Conservation (phyloP, 2,888 invertebrate genomes). For the Allophyes oxyacanthae region DNA sequence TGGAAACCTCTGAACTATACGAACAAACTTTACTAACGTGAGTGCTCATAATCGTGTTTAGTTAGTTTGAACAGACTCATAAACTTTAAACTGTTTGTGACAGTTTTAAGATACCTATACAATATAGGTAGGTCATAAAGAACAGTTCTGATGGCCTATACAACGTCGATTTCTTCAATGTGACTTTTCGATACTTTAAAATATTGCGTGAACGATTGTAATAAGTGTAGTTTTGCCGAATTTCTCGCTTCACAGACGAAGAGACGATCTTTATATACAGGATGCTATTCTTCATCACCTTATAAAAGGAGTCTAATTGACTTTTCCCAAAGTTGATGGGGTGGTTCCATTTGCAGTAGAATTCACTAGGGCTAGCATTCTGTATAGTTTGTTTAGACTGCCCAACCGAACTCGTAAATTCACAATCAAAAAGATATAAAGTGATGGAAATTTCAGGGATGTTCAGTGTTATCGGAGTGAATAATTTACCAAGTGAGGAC, state of each 20-base stretch:
- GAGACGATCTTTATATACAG: too few relatives aligned
- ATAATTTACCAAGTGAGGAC: constrained; percentile 23
- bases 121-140: neutral
- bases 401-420: constrained; percentile 25
- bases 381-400: constrained; percentile 10
- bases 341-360: neutral
- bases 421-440: constrained; percentile 27
- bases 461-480: constrained; percentile 29
- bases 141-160: neutral
- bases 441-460: constrained; percentile 17
- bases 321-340: too few relatives aligned
- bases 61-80: constrained; percentile 25
- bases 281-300: too few relatives aligned
- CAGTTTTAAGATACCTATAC: constrained; percentile 30
- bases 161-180: too few relatives aligned
- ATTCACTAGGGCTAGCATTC: neutral
- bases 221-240: too few relatives aligned
- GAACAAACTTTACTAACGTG: constrained; percentile 28
- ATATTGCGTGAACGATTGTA: too few relatives aligned
- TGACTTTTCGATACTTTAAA: too few relatives aligned
- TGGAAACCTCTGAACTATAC: too few relatives aligned
- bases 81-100: constrained; percentile 41
- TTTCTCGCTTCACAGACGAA: too few relatives aligned
- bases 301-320: too few relatives aligned
- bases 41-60: constrained; percentile 38